phyloP scores from a whole-genome alignment of 2,797 vertebrate genomes.

The Loriculus beryllinus region DNA sequence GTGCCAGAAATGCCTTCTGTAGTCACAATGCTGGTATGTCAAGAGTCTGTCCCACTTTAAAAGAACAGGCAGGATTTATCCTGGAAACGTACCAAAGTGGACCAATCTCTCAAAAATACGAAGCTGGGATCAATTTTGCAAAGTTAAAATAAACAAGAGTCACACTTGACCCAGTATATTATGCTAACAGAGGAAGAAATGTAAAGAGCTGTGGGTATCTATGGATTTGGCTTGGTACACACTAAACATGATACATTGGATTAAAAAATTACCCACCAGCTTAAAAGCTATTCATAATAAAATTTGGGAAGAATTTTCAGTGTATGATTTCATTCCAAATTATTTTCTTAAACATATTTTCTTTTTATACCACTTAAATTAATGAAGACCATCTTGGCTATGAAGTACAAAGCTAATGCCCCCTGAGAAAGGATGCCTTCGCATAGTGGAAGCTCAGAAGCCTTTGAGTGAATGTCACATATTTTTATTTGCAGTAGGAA shows the following conservation, averaged over 20 bases:
- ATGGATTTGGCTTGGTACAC: neutral
- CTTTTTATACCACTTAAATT: neutral
- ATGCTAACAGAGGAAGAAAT: conserved; percentile 14
- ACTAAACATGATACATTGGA: neutral
- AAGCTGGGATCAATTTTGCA: conserved; percentile 58
- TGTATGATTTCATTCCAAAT: neutral
- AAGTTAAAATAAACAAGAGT: conserved; percentile 68
- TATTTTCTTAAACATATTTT: conserved; percentile 2
- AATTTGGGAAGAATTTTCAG: neutral
- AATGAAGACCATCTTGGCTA: neutral
- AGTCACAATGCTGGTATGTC: conserved; percentile 41
- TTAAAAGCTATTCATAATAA: neutral
- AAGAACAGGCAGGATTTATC: conserved; percentile 59
- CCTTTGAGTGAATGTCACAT: neutral
- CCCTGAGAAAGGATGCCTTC: neutral
- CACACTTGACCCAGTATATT: conserved; percentile 29
- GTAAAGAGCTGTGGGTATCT: neutral
- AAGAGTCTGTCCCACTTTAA: conserved; percentile 51
- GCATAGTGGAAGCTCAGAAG: neutral
- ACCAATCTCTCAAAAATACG: conserved; percentile 43
- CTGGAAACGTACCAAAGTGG: conserved; percentile 60
- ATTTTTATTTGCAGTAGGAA: conserved; percentile 45
- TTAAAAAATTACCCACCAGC: neutral
- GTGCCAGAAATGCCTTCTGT: conserved; percentile 52
- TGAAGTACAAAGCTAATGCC: neutral